phyloP scores from a whole-genome alignment of 2,797 vertebrate genomes.

The Sebastes matsubarae region DNA sequence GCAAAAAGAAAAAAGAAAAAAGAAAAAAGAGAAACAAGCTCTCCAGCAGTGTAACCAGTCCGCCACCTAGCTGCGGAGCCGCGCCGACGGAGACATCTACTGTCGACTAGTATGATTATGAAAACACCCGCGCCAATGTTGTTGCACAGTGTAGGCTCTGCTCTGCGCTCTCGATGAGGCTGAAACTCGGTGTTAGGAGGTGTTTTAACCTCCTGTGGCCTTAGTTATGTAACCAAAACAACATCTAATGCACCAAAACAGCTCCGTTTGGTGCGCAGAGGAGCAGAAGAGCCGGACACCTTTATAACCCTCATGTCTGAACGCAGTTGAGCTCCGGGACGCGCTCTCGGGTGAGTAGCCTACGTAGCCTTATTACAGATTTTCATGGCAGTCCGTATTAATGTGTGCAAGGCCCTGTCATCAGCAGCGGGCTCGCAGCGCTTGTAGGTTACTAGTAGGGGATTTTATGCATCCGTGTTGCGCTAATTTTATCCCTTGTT shows the following conservation, averaged over 20 bases:
- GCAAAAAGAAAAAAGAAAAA: neutral
- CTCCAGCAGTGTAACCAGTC: conserved; percentile 61
- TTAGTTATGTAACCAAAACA: conserved; percentile 74
- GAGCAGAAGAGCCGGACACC: conserved; percentile 59
- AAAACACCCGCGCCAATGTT: conserved; percentile 83
- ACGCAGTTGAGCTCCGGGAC: conserved; percentile 80
- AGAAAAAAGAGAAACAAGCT: too few relatives aligned
- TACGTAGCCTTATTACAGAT: conserved; percentile 77
- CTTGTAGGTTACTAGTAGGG: conserved; percentile 22
- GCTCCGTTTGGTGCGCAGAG: conserved; percentile 43
- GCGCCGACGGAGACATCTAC: conserved; percentile 53
- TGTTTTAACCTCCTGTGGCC: conserved; percentile 65
- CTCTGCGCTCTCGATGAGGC: conserved; percentile 56
- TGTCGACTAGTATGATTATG: conserved; percentile 72
- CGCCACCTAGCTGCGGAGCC: conserved; percentile 79
- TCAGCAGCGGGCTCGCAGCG: conserved; percentile 53
- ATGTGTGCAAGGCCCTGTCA: conserved; percentile 73
- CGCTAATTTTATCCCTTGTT: conserved; percentile 77
- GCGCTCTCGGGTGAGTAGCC: conserved; percentile 81
- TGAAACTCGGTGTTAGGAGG: conserved; percentile 70
- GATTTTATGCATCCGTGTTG: conserved; percentile 68
- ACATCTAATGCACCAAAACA: conserved; percentile 65
- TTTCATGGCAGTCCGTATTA: conserved; percentile 72
- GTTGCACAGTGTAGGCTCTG: conserved; percentile 65
- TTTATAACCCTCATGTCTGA: conserved; percentile 58